Percentiles rank a stretch among this genome's conserved stretches.
phyloP scores from a whole-genome alignment of 53 echinoderm and acorn worm genomes.

The Actinopyga echinites region DNA sequence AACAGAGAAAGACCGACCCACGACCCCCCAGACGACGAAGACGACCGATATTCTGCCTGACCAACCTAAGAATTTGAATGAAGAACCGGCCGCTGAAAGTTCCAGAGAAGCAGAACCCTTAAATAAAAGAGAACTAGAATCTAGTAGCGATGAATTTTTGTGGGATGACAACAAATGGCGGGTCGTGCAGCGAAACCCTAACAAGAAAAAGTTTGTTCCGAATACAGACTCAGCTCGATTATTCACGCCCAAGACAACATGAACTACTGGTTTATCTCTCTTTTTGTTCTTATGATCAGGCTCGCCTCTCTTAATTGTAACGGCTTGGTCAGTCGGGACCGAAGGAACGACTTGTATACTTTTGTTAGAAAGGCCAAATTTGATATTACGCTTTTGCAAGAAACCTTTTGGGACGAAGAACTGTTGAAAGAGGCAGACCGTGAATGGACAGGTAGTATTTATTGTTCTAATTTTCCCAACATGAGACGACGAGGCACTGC shows the following conservation, averaged over 20 bases:
- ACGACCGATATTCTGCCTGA: too few relatives aligned
- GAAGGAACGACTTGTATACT: neutral
- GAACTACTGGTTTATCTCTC: neutral
- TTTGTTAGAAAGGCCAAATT: neutral
- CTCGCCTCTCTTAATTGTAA: slow-evolving; percentile 1
- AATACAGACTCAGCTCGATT: neutral
- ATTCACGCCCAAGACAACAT: neutral
- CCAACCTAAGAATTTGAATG: too few relatives aligned
- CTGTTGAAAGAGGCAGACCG: neutral
- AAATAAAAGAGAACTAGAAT: neutral
- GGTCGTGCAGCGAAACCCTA: neutral
- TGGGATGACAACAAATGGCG: neutral
- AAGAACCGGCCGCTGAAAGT: too few relatives aligned
- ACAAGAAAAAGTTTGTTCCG: neutral
- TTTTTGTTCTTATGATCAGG: neutral
- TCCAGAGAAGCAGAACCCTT: too few relatives aligned
- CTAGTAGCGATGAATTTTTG: neutral
- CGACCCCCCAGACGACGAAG: too few relatives aligned
- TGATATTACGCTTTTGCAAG: neutral
- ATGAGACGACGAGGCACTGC: too few relatives aligned
- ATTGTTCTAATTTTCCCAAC: neutral
- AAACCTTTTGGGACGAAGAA: neutral
- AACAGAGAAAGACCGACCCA: too few relatives aligned
- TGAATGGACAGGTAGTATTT: neutral
- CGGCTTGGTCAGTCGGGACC: neutral